phyloP scores from a whole-genome alignment of 2,113 vertebrate genomes.

The Oreochromis spilurus region DNA sequence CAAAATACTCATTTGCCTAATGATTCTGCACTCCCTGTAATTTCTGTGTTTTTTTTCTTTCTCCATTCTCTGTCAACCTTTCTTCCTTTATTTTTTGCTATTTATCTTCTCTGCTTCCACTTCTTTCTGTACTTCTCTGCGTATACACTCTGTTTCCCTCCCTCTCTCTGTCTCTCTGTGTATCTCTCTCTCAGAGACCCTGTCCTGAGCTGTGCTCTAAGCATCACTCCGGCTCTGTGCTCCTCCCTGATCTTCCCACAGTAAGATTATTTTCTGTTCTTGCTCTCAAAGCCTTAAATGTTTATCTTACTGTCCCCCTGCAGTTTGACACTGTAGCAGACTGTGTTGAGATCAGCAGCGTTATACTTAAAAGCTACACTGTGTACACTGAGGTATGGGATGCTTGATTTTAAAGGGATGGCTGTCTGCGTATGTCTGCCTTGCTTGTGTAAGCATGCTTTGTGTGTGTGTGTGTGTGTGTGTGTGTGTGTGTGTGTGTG shows the following conservation, averaged over 20 bases:
- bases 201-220: conserved; percentile 65
- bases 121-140: not conserved
- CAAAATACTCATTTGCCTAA: too few species aligned
- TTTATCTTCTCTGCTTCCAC: not conserved
- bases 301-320: conserved; percentile 57
- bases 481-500: not conserved
- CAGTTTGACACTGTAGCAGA: conserved; percentile 91
- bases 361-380: conserved; percentile 92
- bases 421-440: not conserved
- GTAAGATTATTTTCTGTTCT: conserved; percentile 47
- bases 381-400: conserved; percentile 85
- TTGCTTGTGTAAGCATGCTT: conserved; percentile 34
- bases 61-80: not conserved
- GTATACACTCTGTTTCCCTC: not conserved
- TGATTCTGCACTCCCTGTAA: too few species aligned
- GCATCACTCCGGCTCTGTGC: conserved; percentile 52
- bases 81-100: not conserved
- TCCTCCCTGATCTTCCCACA: conserved; percentile 39
- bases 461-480: not conserved
- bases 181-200: conserved; percentile 44
- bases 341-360: conserved; percentile 81
- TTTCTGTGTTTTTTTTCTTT: not conserved
- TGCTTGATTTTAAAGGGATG: conserved; percentile 15
- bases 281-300: conserved; percentile 33
- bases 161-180: not conserved